These are phyloP conservation scores for Actinemys pallida DNA, from an alignment of 2,113 vertebrate genomes.

Conservation along the genomic window DNA sequence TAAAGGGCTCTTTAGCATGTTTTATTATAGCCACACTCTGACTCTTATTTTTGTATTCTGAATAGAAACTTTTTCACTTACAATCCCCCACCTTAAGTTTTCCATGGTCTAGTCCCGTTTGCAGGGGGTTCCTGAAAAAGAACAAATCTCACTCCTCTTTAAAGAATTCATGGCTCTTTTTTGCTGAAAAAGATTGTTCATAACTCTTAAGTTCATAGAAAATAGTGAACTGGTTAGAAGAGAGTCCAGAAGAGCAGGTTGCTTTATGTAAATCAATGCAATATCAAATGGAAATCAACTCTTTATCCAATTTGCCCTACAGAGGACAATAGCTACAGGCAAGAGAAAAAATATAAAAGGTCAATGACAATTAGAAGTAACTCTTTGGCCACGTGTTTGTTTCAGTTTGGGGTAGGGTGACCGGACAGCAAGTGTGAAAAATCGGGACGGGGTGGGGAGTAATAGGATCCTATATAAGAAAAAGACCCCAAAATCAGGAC, in stretches of 20 bases:
- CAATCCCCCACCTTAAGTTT: background rate
- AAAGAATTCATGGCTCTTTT: background rate
- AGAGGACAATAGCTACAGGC: background rate
- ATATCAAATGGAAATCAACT: background rate
- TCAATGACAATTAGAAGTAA: background rate
- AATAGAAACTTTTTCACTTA: background rate
- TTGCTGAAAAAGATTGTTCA: background rate
- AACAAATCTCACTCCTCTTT: rapidly evolving
- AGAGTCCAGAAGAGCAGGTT: background rate
- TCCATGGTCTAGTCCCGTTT: background rate
- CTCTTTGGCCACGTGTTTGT: background rate
- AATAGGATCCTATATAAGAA: no score
- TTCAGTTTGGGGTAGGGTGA: background rate
- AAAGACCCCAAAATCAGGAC: no score
- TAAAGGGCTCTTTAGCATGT: background rate
- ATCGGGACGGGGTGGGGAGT: no score
- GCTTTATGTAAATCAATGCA: background rate
- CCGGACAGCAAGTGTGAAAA: no score
- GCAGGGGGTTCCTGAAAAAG: background rate
- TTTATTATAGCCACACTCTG: background rate
- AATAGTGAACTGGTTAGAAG: background rate
- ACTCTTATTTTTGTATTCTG: background rate
- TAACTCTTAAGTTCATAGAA: background rate
- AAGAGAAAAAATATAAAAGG: background rate
- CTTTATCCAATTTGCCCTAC: background rate